Base-by-base conservation (phyloP, 2,888 invertebrate species). In the Macrophya annulata region DNA sequence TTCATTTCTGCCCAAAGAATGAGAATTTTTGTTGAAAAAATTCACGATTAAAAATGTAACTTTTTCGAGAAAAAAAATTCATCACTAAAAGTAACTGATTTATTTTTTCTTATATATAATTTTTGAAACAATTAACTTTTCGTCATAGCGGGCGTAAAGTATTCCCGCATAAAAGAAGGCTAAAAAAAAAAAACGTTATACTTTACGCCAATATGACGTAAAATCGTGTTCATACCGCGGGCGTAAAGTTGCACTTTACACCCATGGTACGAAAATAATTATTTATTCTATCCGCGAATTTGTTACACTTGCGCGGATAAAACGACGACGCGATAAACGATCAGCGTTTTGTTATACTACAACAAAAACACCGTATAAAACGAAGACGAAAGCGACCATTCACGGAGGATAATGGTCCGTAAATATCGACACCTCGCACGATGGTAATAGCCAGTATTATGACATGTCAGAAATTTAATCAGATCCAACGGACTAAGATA, bases 381-480 rank as follows among this genome's bases (percentile, higher is more conserved):
- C 59, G 59, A 59, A 59, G 59, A 21, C 21, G 21, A 59, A 59
- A 15, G 17, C 59, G 59, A 59, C 31, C 31, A 31, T 59, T 59
- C 59, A n/a, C 59, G 21, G 2, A 21, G 3, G 10, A 59, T 59
- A 59, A 59, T 59, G 21, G 59, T 1, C 21, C 59, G 21, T 59
- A 59, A 59, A 17, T 71, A 71, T 71, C 17, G 31, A 40, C 71
- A 71, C n/a, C 40, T 71, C 59, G 21, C 9, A 2, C 59, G 59
- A 59, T 59, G 43, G 43, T 17, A 62, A 40, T 59, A 59, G 59
- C 77, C 21, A 65, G 84, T 86, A 86, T 87, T 86, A 87, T 87
- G 87, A 88, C 87, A 84, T 85, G 84, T 86, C 65, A 85, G 84
- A 87, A 87, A 88, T 88, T 88, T 88, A 87, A 88, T 88, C 88